Evolutionary conservation across 2,888 invertebrate species (phyloP), one percentile per base, ranked within the genome.

Genomic region (Xylota sylvarum): DNA sequence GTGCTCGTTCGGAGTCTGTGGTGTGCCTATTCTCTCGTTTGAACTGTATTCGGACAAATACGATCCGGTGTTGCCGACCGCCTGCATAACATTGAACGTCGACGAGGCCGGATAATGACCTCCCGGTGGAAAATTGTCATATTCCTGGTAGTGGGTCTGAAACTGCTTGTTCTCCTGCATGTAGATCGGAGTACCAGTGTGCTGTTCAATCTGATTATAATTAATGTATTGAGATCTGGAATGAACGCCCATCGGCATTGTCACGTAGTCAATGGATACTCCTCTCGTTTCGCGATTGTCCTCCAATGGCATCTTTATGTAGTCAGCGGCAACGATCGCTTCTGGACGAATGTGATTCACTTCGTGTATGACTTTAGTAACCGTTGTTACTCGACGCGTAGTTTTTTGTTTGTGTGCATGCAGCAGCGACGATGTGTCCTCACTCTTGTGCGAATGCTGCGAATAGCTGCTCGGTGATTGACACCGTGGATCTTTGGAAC

Each of bases 351-450:
- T 93, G 88, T 94, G 94, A 88, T 93, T 93, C 62, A 95, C 94
- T 91, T 95, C 95, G 86, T 95, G 94, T 55, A 95, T 95, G 58
- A 95, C 95, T 92, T 95, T 95, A 76, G 95, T 95, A 86, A 95
- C 95, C 37, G 95, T 95, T 79, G 95, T 95, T 90, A 95, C 95
- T 94, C 95, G 93, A 91, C 95, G 95, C 60, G 95, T 95, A 74
- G 94, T 95, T 90, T 95, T 95, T 90, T 95, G 95, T 90, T 95
- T 95, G 90, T 95, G 95, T 81, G 94, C 94, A 87, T 95, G 93
- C 89, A 95, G 94, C 89, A 94, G 92, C 65, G 94, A 72, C 14
- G 86, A 72, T 27, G 77, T 78, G 58, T 82, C 86, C 19, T 82
- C 82, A 82, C 86, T 82, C 32, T 86, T 86, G 46, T 86, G 86